phyloP scores from a whole-genome alignment of 2,113 vertebrate species.

The Saimiri boliviensis region DNA sequence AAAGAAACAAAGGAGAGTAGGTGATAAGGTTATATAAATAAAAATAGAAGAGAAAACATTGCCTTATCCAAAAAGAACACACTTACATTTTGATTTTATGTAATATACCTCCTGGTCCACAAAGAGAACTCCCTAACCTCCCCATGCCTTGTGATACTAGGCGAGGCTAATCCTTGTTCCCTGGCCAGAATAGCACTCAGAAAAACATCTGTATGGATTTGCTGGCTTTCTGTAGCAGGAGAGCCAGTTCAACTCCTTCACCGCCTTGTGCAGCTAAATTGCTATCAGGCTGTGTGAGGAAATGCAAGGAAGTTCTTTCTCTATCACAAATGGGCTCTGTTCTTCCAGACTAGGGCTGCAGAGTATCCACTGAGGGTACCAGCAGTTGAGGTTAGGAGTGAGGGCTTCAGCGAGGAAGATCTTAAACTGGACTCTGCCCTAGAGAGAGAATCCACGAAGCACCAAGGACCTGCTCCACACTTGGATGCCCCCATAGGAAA shows the following conservation, averaged over 20 bases:
- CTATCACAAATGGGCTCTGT: conserved; percentile 72
- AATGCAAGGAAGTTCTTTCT: conserved; percentile 67
- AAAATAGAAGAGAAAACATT: conserved; percentile 79
- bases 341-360: not conserved
- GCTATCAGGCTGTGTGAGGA: conserved; percentile 78
- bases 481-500: not conserved
- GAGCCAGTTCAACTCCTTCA: conserved; percentile 79
- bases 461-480: not conserved
- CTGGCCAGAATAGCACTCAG: conserved; percentile 75
- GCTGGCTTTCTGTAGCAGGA: conserved; percentile 78
- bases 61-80: conserved; percentile 84
- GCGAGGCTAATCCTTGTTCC: conserved; percentile 80
- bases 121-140: conserved; percentile 72
- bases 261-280: conserved; percentile 73
- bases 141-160: conserved; percentile 80
- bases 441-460: not conserved
- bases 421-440: not conserved
- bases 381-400: not conserved
- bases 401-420: not conserved
- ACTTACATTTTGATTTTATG: conserved; percentile 83
- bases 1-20: conserved; percentile 44
- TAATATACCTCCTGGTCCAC: conserved; percentile 83
- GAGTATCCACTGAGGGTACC: not conserved
- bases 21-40: conserved; percentile 74
- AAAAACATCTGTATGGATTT: conserved; percentile 84